Base-by-base conservation (phyloP, 2,113 vertebrate species). In the Ceratotherium simum region DNA sequence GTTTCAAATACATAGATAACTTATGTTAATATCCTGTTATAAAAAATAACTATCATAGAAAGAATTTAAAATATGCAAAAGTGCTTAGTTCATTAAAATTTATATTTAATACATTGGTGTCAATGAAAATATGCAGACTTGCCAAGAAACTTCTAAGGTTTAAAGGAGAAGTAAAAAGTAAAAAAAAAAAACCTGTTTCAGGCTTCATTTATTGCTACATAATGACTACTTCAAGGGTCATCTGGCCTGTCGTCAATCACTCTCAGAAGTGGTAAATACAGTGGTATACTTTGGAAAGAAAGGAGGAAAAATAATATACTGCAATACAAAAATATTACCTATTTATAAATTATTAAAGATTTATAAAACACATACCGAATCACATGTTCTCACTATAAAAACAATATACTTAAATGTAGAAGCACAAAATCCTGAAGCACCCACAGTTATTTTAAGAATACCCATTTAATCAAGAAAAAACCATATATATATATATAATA, bases 321-420 rank as follows among this genome's bases (percentile, higher is more conserved):
- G 85, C 93, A 91, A 97, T 99, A 99, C 82, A 99, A 99, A 99
- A 99, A 99, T 98, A 98, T 93, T 95, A 95, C 97, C 90, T 91
- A 98, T 98, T 98, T 97, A 97, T 92, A 98, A 98, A 98, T 98
- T 98, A 98, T 96, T 98, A 98, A 97, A 97, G 97, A 96, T 92
- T 98, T 98, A 99, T 92, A 99, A 99, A 98, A 98, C 97, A 98
- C 96, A 98, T 97, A 98, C 94, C 83, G 91, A 96, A 97, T 94
- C 60, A 95, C 94, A 95, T 96, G 86, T 97, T 92, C 60, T 98
- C 29, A 89, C 90, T 97, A 94, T 82, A 97, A 97, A 98, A 98
- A 95, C 85, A 97, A 93, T 88, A 85, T 97, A 98, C 90, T 97
- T 87, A 96, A 98, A 96, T 86, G 97, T 95, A 95, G 96, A 98